Evolutionary conservation across 1,140 invertebrate species (phyloP).

Genomic region (Drosophila lacteicornis): DNA sequence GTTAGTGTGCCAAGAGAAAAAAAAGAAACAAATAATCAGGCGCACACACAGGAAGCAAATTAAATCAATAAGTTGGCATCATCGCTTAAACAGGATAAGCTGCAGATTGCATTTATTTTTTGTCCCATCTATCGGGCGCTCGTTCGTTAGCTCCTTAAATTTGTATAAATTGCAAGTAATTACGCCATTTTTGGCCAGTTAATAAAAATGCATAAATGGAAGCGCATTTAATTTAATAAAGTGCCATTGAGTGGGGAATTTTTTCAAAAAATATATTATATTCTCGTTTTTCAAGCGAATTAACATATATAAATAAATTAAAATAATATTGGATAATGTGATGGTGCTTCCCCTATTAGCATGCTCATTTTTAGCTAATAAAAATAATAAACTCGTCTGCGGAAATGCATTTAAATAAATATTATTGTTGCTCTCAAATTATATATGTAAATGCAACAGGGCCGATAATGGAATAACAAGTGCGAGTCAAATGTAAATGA

Average conservation of each 20-base stretch:
- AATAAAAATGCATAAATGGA: constrained; percentile 53
- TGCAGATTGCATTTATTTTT: constrained; percentile 27
- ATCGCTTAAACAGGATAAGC: constrained; percentile 58
- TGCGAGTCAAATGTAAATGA: constrained; percentile 45
- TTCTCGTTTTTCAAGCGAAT: constrained; percentile 12
- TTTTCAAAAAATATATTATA: not conserved
- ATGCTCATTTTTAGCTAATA: constrained; percentile 74
- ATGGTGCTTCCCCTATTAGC: constrained; percentile 32
- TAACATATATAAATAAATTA: constrained; percentile 33
- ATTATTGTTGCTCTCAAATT: constrained; percentile 21
- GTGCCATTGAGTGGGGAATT: constrained; percentile 1
- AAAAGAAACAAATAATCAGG: not conserved
- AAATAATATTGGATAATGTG: constrained; percentile 27
- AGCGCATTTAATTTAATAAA: constrained; percentile 62
- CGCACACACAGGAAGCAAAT: constrained; percentile 58
- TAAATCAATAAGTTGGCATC: constrained; percentile 73
- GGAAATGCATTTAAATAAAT: constrained; percentile 36
- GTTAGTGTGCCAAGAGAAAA: not conserved
- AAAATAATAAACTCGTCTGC: constrained; percentile 43
- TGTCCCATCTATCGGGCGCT: constrained; percentile 1
- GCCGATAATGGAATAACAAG: constrained; percentile 30
- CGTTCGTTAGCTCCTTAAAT: constrained; percentile 46
- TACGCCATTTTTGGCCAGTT: constrained; percentile 75
- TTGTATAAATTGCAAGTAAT: constrained; percentile 65
- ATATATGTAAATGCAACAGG: constrained; percentile 2